Percentiles rank a stretch among this genome's conserved stretches.
Conservation (phyloP, 2,797 vertebrate genomes). For the Sebastes jordani region DNA sequence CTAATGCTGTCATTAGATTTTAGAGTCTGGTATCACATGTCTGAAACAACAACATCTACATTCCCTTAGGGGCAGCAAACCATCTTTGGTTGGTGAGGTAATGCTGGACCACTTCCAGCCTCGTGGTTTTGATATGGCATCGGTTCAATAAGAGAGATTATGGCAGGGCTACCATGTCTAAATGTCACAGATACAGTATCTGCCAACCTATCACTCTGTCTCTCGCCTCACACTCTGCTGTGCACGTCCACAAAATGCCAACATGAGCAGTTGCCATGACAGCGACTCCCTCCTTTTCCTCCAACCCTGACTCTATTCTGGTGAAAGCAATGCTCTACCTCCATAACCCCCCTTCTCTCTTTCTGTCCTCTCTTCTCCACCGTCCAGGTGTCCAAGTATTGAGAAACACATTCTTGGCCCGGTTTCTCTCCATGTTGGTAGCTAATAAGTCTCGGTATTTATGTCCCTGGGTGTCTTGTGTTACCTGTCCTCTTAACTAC, state of each 20-base stretch:
- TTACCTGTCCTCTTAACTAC: slow-evolving; percentile 56
- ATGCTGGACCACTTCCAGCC: slow-evolving; percentile 17
- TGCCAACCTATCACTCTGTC: slow-evolving; percentile 36
- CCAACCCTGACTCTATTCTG: slow-evolving; percentile 17
- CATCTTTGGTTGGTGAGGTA: slow-evolving; percentile 29
- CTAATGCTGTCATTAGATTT: neutral
- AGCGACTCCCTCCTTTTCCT: slow-evolving; percentile 25
- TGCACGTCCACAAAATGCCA: slow-evolving; percentile 58
- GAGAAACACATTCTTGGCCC: slow-evolving; percentile 29
- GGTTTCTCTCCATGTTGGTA: slow-evolving; percentile 20
- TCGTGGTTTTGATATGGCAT: slow-evolving; percentile 22
- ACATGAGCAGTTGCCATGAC: slow-evolving; percentile 42
- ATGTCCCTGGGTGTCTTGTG: slow-evolving; percentile 45
- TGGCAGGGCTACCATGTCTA: slow-evolving; percentile 35
- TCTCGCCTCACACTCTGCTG: slow-evolving; percentile 31
- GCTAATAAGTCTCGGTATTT: slow-evolving; percentile 50
- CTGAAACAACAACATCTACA: neutral
- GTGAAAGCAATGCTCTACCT: slow-evolving; percentile 5
- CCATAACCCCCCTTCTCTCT: neutral
- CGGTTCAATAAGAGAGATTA: slow-evolving; percentile 19
- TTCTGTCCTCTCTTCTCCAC: neutral
- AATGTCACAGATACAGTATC: slow-evolving; percentile 63
- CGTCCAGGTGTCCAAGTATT: slow-evolving; percentile 33
- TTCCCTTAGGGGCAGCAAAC: neutral
- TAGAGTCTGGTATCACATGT: neutral